Evolutionary conservation across 2,113 vertebrate species (phyloP).

Genomic region (Typhlomys cinereus): DNA sequence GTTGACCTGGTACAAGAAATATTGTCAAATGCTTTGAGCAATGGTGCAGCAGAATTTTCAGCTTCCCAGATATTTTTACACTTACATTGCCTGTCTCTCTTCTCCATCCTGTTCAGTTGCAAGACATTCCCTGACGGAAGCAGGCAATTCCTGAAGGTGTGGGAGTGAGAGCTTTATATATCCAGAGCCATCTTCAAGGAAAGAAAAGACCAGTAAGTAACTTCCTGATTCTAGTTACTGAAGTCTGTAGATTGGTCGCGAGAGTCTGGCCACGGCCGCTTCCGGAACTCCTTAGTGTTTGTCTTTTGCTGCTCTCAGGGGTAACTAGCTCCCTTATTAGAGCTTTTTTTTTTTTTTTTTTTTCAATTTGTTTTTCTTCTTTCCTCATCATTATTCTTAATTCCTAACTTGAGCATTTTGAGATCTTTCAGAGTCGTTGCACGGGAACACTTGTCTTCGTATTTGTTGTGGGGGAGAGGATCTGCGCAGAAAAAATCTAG

Average conservation of each 20-base stretch:
- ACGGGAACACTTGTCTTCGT: background rate
- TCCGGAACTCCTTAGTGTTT: background rate
- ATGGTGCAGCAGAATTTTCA: background rate
- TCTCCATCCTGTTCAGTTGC: background rate
- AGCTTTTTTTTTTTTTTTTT: no score
- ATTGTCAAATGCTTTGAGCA: background rate
- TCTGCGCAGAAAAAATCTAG: background rate
- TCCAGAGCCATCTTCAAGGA: background rate
- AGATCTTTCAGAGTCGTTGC: background rate
- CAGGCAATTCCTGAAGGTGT: background rate
- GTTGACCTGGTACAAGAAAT: no score
- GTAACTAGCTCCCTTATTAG: background rate
- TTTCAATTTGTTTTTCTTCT: background rate
- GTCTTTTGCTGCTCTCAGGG: background rate
- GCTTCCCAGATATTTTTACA: background rate
- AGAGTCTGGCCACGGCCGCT: background rate
- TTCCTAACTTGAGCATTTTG: background rate
- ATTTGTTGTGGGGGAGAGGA: background rate
- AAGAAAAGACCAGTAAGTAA: background rate
- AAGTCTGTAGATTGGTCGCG: background rate
- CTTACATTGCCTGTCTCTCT: background rate
- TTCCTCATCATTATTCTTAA: background rate
- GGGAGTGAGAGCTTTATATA: background rate
- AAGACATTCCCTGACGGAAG: background rate
- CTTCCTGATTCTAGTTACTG: background rate